Evolutionary conservation across 2,888 invertebrate species (phyloP).

Genomic region (Margaritifera margaritifera): DNA sequence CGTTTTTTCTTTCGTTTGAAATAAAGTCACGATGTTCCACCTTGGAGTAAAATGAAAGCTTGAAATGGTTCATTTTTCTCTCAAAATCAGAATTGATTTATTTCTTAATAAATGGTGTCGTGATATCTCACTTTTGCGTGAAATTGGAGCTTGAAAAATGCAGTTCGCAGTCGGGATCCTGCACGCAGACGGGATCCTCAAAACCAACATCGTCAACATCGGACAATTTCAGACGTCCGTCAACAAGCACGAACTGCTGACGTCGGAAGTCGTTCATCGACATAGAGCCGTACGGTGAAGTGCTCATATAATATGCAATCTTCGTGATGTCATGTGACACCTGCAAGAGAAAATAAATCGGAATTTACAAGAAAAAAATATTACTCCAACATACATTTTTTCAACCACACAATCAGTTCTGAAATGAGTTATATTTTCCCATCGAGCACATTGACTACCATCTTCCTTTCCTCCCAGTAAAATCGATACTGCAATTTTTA

Average conservation of each 20-base stretch:
- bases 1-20: too few relatives aligned
- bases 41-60: too few relatives aligned
- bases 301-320: constrained; percentile 71
- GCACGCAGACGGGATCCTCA: constrained; percentile 64
- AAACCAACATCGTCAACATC: constrained; percentile 75
- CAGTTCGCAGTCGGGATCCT: constrained; percentile 49
- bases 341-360: constrained; percentile 36
- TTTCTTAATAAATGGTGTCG: too few relatives aligned
- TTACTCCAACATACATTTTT: background rate
- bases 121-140: constrained; percentile 42
- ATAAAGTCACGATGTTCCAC: too few relatives aligned
- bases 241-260: constrained; percentile 75
- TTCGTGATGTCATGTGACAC: constrained; percentile 64
- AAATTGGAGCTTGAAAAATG: constrained; percentile 57
- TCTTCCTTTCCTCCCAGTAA: too few relatives aligned
- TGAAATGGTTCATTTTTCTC: too few relatives aligned
- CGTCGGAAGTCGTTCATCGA: constrained; percentile 75
- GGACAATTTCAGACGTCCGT: constrained; percentile 73
- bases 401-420: too few relatives aligned
- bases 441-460: background rate
- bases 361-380: background rate
- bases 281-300: constrained; percentile 72
- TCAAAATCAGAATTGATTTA: too few relatives aligned
- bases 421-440: background rate
- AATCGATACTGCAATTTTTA: too few relatives aligned